Conservation (phyloP, 2,888 invertebrate species). For the Ryuthela nishihirai region DNA sequence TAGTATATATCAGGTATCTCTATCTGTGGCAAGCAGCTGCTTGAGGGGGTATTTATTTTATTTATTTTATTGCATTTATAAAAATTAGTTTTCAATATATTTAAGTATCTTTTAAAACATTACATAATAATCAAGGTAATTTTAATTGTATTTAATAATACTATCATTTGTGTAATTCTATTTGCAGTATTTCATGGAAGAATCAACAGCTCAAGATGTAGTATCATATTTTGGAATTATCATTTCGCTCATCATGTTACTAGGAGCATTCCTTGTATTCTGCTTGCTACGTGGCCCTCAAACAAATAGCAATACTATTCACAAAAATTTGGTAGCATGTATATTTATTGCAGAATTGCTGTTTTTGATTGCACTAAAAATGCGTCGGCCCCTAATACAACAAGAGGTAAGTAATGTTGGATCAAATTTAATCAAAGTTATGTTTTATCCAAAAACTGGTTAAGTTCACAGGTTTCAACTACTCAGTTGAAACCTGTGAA, state of each 20-base stretch:
- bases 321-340: conserved; percentile 87
- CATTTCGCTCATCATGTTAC: conserved; percentile 73
- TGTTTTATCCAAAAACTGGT: too few relatives aligned
- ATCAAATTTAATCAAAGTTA: too few relatives aligned
- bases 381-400: conserved; percentile 70
- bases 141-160: neutral
- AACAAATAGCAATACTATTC: conserved; percentile 83
- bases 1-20: too few relatives aligned
- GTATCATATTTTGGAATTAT: conserved; percentile 86
- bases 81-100: neutral
- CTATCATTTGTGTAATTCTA: conserved; percentile 6
- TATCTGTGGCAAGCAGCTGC: too few relatives aligned
- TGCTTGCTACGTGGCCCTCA: conserved; percentile 69
- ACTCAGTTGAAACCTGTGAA: too few relatives aligned
- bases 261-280: conserved; percentile 73
- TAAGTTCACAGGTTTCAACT: too few relatives aligned
- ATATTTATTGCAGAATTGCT: conserved; percentile 80
- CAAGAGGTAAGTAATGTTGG: conserved; percentile 69
- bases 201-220: conserved; percentile 76
- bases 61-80: neutral
- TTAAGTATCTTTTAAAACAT: too few relatives aligned
- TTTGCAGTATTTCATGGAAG: conserved; percentile 63
- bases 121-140: conserved; percentile 6
- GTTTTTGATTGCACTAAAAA: conserved; percentile 82
- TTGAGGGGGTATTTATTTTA: too few relatives aligned